phyloP scores from a whole-genome alignment of 1,140 invertebrate species.

The Oryctes rhinoceros region DNA sequence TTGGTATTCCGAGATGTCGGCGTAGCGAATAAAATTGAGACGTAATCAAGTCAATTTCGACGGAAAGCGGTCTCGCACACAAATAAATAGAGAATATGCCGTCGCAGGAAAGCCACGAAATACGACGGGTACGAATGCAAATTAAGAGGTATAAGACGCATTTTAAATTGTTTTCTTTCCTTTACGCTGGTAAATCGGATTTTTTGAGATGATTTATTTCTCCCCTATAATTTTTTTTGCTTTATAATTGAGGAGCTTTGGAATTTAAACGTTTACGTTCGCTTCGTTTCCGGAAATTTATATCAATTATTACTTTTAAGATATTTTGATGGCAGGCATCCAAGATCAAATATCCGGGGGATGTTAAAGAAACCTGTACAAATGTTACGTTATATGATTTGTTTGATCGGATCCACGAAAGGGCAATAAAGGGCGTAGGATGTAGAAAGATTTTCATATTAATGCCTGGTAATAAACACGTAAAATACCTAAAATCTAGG shows the following conservation, averaged over 20 bases:
- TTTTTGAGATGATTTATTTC: constrained; percentile 11
- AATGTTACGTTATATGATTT: too few species aligned
- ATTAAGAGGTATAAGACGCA: constrained; percentile 18
- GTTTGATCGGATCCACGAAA: too few species aligned
- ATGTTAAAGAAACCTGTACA: too few species aligned
- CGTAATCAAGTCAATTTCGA: constrained; percentile 33
- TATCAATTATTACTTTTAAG: background rate
- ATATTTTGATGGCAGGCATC: too few species aligned
- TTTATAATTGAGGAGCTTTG: background rate
- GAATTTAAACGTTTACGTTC: background rate
- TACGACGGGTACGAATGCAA: constrained; percentile 25
- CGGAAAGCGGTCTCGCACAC: background rate
- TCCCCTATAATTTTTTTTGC: background rate
- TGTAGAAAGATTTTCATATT: too few species aligned
- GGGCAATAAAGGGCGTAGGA: too few species aligned
- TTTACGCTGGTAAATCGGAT: background rate
- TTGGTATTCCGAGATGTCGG: background rate
- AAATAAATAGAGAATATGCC: constrained; percentile 29
- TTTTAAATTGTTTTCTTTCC: constrained; percentile 30
- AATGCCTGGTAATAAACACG: too few species aligned
- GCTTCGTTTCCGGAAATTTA: background rate
- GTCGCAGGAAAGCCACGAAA: constrained; percentile 7
- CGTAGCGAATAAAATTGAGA: constrained; percentile 26
- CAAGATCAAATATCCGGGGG: too few species aligned
- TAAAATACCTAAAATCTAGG: too few species aligned